Evolutionary conservation across 2,797 vertebrate genomes (phyloP).

Genomic region (Pseudochromis fuscus): DNA sequence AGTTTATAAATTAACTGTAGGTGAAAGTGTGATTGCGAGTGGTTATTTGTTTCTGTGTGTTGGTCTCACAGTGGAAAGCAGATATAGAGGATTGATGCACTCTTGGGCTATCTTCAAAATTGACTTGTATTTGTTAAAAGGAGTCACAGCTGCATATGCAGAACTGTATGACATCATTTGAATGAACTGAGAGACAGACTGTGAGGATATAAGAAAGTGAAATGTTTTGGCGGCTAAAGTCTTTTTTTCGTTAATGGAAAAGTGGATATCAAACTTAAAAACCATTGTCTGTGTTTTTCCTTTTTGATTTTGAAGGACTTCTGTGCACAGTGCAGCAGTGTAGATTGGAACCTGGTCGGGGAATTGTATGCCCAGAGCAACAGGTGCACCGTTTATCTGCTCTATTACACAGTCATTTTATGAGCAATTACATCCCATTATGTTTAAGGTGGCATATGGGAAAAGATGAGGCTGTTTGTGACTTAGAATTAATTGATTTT

Average conservation of each 20-base stretch:
- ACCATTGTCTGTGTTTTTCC: background rate
- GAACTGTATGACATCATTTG: background rate
- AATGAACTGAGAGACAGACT: background rate
- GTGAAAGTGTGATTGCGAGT: no score
- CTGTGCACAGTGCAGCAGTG: no score
- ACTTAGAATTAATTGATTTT: conserved; percentile 24
- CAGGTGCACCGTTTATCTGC: conserved; percentile 70
- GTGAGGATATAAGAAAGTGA: background rate
- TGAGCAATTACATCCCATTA: conserved; percentile 76
- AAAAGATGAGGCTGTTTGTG: conserved; percentile 42
- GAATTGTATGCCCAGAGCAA: conserved; percentile 56
- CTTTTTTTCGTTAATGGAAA: background rate
- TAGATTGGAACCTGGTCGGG: conserved; percentile 14
- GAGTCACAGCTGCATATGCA: background rate
- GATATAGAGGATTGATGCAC: no score
- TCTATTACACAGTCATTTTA: conserved; percentile 74
- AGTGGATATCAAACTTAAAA: background rate
- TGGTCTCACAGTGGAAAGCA: no score
- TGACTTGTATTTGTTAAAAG: background rate
- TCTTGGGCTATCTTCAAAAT: background rate
- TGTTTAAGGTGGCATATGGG: conserved; percentile 45
- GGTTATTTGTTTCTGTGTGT: no score
- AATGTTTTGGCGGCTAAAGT: background rate
- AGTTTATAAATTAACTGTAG: no score
- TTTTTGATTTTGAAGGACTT: background rate